Evolutionary conservation across 2,797 vertebrate genomes (phyloP).

Genomic region (Clarias fuscus): DNA sequence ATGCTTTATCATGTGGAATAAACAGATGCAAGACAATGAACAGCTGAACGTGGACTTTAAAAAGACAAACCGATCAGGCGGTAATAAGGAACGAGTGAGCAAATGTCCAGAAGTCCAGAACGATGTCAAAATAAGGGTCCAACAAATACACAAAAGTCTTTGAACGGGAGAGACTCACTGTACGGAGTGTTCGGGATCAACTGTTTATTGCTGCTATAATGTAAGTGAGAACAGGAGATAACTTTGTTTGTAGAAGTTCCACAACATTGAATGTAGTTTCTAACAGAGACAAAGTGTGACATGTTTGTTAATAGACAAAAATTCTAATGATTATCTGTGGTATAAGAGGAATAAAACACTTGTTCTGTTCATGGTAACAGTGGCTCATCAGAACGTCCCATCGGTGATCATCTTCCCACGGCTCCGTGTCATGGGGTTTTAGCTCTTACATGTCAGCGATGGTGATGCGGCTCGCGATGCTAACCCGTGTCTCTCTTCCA

Average conservation of each 20-base stretch:
- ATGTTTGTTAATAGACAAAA: background rate
- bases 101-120: too few species aligned
- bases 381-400: background rate
- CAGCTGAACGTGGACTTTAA: too few species aligned
- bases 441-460: background rate
- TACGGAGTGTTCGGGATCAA: background rate
- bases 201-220: background rate
- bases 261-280: background rate
- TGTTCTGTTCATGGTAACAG: background rate
- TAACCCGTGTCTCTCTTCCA: slow-evolving; percentile 12
- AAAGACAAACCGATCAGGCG: too few species aligned
- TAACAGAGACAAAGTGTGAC: background rate
- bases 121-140: background rate
- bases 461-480: background rate
- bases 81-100: too few species aligned
- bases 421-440: background rate
- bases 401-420: background rate
- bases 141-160: background rate
- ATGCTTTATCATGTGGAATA: too few species aligned
- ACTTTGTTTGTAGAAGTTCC: background rate
- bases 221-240: background rate
- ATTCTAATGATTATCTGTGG: background rate
- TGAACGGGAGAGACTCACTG: background rate
- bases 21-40: too few species aligned
- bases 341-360: background rate